Evolutionary conservation across 2,888 invertebrate species (phyloP).

Genomic region (Mycalesis mineus): DNA sequence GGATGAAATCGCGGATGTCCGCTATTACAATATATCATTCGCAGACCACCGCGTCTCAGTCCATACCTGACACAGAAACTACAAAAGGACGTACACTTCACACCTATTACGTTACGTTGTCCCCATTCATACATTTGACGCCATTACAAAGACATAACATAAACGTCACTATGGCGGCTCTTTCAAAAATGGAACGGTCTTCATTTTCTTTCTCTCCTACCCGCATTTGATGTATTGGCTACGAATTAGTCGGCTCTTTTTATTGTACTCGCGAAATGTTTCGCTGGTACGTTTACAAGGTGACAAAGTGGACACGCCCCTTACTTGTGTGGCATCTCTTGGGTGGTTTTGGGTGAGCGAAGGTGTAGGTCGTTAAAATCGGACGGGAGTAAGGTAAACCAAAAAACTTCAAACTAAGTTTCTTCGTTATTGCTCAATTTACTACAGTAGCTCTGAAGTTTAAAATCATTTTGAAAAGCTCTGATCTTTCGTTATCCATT

Average conservation of each 20-base stretch:
- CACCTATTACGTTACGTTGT: slow-evolving; percentile 68
- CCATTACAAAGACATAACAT: slow-evolving; percentile 72
- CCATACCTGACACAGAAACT: slow-evolving; percentile 56
- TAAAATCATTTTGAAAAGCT: no score
- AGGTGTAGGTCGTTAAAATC: background rate
- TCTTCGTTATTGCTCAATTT: no score
- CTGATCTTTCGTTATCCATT: no score
- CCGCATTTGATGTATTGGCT: slow-evolving; percentile 70
- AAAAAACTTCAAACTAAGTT: no score
- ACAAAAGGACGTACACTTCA: slow-evolving; percentile 70
- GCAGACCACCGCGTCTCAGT: slow-evolving; percentile 42
- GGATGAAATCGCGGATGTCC: no score
- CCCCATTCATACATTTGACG: slow-evolving; percentile 66
- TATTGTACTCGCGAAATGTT: slow-evolving; percentile 50
- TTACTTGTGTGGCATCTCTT: slow-evolving; percentile 65
- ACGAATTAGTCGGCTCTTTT: slow-evolving; percentile 68
- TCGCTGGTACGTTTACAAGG: slow-evolving; percentile 53
- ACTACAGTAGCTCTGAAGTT: no score
- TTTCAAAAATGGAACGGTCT: slow-evolving; percentile 40
- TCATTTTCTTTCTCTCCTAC: slow-evolving; percentile 48
- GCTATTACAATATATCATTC: slow-evolving; percentile 41
- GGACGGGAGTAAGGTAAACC: background rate
- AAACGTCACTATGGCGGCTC: slow-evolving; percentile 69
- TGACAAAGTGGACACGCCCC: slow-evolving; percentile 74
- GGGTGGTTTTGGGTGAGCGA: slow-evolving; percentile 52